Evolutionary conservation across 2,888 invertebrate species (phyloP), one percentile per base, ranked within the genome.

Genomic region (Sialis fuliginosa): DNA sequence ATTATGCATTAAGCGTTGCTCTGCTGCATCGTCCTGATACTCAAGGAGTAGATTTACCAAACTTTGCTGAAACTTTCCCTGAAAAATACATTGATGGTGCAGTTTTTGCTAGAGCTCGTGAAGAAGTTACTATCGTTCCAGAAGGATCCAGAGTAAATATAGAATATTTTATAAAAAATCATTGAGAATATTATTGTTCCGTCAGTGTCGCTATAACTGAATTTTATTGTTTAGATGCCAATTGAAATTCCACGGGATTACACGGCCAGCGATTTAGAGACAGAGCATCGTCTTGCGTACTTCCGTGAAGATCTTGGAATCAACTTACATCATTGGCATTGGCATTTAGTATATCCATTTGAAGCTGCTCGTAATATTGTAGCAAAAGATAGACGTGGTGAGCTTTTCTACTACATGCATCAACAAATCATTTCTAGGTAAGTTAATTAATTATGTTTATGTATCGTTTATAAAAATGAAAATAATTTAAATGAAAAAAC

Each of bases 291-390:
- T 5, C 62, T 86, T 50, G 81, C 85, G 32, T 90, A 89, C 64
- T 89, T 83, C 72, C 75, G 88, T 37, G 89, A 89, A 61, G 89
- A 88, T 62, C 69, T 87, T 50, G 87, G 86, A 52, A 71, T 89
- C 55, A 89, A 89, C 65, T 76, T 86, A 44, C 89, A 89, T 62
- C 89, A 90, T 61, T 90, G 89, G 88, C 88, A 89, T 60, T 89
- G 88, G 89, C 89, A 90, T 63, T 70, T 89, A 53, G 87, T 89
- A 2, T 89, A 88, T 62, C 88, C 88, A 0, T 80, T 80, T 62
- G 79, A 80, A 53, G 75, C 79, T 0, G 64, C 73, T 0, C 54
- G 55, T 42, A 62, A 66, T 37, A 75, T 84, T 39, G 83, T 87
- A 5, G 70, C 70, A 44, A 86, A 87, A 59, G 80, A 86, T 59